A percentile compares a stretch with the other conserved stretches of the same genome.
Evolutionary conservation across 2,888 invertebrate genomes (phyloP).

Genomic region (Drosophila robusta): DNA sequence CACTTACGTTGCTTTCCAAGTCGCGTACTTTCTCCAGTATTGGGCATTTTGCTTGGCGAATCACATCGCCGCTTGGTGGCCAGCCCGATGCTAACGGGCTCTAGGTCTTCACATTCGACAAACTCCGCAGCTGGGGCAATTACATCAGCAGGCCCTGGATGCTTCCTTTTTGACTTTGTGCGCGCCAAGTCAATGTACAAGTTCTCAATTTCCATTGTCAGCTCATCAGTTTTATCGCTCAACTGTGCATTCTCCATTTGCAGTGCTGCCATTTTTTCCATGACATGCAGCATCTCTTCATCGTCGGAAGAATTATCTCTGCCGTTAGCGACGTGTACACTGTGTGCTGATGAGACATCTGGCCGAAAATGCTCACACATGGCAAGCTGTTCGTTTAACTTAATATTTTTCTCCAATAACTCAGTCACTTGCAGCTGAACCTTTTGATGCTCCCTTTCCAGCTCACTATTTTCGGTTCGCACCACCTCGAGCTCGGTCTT

Average conservation of each 20-base stretch:
- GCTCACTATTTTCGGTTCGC: constrained; percentile 88
- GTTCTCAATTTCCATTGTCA: constrained; percentile 90
- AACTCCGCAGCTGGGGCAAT: constrained; percentile 4
- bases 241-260: constrained; percentile 90
- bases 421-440: constrained; percentile 88
- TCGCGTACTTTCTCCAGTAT: constrained; percentile 86
- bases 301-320: constrained; percentile 48
- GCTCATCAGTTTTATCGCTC: constrained; percentile 93
- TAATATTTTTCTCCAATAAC: constrained; percentile 86
- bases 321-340: background rate
- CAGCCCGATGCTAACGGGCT: constrained; percentile 52
- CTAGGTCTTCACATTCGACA: constrained; percentile 44
- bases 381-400: constrained; percentile 86
- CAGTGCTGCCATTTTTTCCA: constrained; percentile 88
- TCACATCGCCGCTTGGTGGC: constrained; percentile 87
- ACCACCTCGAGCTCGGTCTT: constrained; percentile 88
- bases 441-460: constrained; percentile 88
- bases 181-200: constrained; percentile 86
- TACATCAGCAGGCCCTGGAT: background rate
- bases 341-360: constrained; percentile 22
- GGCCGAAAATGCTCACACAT: constrained; percentile 82
- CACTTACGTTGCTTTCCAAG: constrained; percentile 88
- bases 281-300: constrained; percentile 86
- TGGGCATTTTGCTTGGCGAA: constrained; percentile 86
- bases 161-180: constrained; percentile 80